Base-by-base conservation (phyloP, 2,888 invertebrate species). In the Ditula angustiorana region DNA sequence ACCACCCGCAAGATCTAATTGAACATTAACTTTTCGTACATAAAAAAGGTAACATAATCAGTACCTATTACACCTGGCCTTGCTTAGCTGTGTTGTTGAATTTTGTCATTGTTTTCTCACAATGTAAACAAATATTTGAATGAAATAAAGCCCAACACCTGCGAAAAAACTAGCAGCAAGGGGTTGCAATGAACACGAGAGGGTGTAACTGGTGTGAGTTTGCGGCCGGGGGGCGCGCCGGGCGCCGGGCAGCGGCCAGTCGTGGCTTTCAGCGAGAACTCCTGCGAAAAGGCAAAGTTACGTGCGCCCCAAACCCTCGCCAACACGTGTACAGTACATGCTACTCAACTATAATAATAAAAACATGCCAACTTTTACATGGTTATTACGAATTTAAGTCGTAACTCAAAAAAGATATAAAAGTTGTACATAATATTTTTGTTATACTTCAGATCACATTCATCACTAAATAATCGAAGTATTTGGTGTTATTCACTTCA, bases 201-300 rank as follows among this genome's bases (percentile, higher is more conserved):
- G 81, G 80, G 83, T 80, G 64, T 47, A 46, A 21, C 37, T 52
- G 64, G 53, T 64, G 82, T 77, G 82, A 83, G 83, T 81, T 82
- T 82, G 84, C 71, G 85, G 81, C 68, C 68, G 79, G 78, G 80
- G 82, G 81, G 58, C 47, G 50, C 55, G 55, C 74, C 74, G 74
- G 76, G 50, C 55, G 55, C 74, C 74, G 74, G 76, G 75, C 67
- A 71, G 73, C 76, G 79, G 74, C 76, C 80, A 80, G 78, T 75
- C 74, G 76, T 76, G 71, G 80, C 80, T 82, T 82, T 84, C 79
- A 78, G 75, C 75, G 78, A 76, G 80, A 80, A 84, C 82, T 77
- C 78, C 78, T 80, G 74, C 78, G 80, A 82, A 82, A 84, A 82
- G 83, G 81, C 80, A 81, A 83, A 85, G 82, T 86, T 84, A 85